phyloP scores from a whole-genome alignment of 2,888 invertebrate genomes.

The Tachina lurida region DNA sequence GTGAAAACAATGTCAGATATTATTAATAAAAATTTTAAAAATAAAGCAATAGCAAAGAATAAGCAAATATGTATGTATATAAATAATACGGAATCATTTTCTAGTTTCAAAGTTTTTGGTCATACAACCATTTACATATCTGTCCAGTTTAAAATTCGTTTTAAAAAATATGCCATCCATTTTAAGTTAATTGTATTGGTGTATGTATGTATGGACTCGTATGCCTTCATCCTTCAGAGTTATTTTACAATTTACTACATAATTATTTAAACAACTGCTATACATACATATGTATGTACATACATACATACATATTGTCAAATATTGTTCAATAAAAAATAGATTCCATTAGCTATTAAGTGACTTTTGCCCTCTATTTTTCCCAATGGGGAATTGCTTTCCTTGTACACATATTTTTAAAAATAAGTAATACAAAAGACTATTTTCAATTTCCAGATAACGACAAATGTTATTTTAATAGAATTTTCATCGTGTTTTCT shows the following conservation, averaged over 20 bases:
- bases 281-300: background rate
- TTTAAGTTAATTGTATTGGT: background rate
- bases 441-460: conserved; percentile 66
- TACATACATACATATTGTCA: background rate
- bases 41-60: too few relatives aligned
- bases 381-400: conserved; percentile 58
- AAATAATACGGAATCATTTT: too few relatives aligned
- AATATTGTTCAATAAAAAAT: conserved; percentile 56
- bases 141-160: background rate
- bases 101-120: too few relatives aligned
- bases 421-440: conserved; percentile 11
- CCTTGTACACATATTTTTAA: background rate
- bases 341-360: conserved; percentile 70
- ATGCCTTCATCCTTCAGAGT: conserved; percentile 8
- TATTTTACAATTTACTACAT: conserved; percentile 21
- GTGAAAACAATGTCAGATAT: too few relatives aligned
- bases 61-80: too few relatives aligned
- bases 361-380: conserved; percentile 63
- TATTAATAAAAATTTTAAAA: too few relatives aligned
- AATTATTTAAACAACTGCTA: conserved; percentile 44
- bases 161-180: background rate
- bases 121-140: too few relatives aligned
- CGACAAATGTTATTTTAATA: conserved; percentile 68
- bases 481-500: conserved; percentile 56
- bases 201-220: too few relatives aligned